Percentiles rank a stretch among this genome's conserved stretches.
phyloP scores from a whole-genome alignment of 2,888 invertebrate genomes.

The Exocentrus adspersus region DNA sequence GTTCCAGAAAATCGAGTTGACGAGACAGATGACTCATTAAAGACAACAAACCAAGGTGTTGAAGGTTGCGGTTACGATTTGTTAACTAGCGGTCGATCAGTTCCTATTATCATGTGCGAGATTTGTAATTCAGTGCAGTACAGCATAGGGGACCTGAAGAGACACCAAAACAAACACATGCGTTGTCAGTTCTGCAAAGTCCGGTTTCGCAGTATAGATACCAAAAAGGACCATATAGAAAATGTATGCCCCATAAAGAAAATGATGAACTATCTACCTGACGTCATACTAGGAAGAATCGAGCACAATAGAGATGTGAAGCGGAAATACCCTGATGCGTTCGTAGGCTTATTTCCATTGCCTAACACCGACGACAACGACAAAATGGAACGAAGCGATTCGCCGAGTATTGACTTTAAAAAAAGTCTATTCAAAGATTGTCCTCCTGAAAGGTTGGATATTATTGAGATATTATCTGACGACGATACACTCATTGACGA shows the following conservation, averaged over 20 bases:
- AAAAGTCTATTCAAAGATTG: not conserved
- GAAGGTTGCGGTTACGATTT: not conserved
- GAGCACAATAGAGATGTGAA: slow-evolving; percentile 37
- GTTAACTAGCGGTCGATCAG: slow-evolving; percentile 3
- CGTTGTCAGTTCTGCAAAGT: slow-evolving; percentile 46
- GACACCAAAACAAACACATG: slow-evolving; percentile 41
- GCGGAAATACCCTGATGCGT: slow-evolving; percentile 39
- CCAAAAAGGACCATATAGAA: slow-evolving; percentile 40
- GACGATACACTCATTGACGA: not conserved
- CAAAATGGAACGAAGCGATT: not conserved
- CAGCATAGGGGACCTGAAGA: slow-evolving; percentile 37
- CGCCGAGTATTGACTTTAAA: not conserved
- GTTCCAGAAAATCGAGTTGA: not conserved
- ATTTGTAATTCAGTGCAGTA: slow-evolving; percentile 42
- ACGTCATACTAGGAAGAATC: slow-evolving; percentile 35
- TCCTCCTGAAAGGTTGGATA: not conserved
- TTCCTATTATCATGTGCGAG: slow-evolving; percentile 33
- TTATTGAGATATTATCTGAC: slow-evolving; percentile 20
- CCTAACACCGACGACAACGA: not conserved
- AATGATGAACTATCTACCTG: slow-evolving; percentile 32
- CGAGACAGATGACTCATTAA: too few relatives aligned
- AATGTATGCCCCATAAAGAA: slow-evolving; percentile 37
- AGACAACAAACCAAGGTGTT: too few relatives aligned
- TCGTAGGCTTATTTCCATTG: slow-evolving; percentile 17
- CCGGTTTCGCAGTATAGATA: slow-evolving; percentile 35